Conservation (phyloP, 1,140 invertebrate species). For the Drosophila eugracilis region DNA sequence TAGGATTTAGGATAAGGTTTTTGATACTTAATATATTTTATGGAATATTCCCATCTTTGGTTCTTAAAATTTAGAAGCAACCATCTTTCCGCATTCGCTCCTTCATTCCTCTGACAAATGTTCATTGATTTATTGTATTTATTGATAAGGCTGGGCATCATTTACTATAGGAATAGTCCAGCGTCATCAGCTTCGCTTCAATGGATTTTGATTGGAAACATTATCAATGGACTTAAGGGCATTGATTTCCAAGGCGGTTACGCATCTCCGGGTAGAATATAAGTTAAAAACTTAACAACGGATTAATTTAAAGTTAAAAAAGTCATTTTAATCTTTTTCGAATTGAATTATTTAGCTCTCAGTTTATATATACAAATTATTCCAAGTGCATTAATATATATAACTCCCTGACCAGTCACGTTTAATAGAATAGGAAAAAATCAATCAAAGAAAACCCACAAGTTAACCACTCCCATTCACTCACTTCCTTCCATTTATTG, state of each 20-base stretch:
- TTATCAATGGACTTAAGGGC: conserved; percentile 22
- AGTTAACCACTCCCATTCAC: conserved; percentile 9
- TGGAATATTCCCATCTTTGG: no score
- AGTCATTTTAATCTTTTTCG: no score
- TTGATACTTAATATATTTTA: no score
- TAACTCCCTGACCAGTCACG: not conserved
- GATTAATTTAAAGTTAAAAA: no score
- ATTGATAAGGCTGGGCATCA: conserved; percentile 21
- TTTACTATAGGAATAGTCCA: conserved; percentile 10
- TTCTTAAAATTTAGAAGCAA: conserved; percentile 2
- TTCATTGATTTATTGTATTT: conserved; percentile 10
- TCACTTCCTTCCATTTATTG: conserved; percentile 16
- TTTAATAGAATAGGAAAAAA: conserved; percentile 2
- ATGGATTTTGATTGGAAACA: conserved; percentile 6
- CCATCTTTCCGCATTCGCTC: not conserved
- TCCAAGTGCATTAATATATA: not conserved
- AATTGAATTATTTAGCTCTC: no score
- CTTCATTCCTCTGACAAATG: not conserved
- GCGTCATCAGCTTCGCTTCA: conserved; percentile 17
- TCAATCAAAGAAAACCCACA: conserved; percentile 23
- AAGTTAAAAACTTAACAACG: conserved; percentile 19
- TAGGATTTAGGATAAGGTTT: no score
- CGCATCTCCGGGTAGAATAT: conserved; percentile 18
- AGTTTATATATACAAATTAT: not conserved
- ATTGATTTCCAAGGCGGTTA: not conserved